Evolutionary conservation across 2,113 vertebrate species (phyloP), one percentile per base, ranked within the genome.

Genomic region (Cavia porcellus): DNA sequence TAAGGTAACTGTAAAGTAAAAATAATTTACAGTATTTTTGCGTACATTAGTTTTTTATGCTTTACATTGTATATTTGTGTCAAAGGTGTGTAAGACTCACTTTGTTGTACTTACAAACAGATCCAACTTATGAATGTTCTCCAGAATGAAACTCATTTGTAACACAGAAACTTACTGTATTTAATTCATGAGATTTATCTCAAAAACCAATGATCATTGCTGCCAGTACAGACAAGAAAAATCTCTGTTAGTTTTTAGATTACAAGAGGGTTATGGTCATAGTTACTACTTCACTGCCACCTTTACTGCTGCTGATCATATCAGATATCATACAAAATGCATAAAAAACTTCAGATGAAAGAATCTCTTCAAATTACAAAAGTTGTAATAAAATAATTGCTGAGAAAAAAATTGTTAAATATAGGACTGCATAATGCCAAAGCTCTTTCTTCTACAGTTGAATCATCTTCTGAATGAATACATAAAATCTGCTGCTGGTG

Each of bases 211-310:
- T 72, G 70, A 3, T 99, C 97, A 99, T 99, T 0, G 99, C 99
- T 47, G 99, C 99, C 96, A 99, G 99, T 97, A 99, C 99, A 0
- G 99, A 99, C 94, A 98, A 94, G 96, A 99, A 99, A 99, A 96
- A 98, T 99, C 94, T 99, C 99, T 0, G 99, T 99, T 0, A 38
- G 99, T 99, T 92, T 99, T 99, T 92, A 99, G 99, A 42, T 99
- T 99, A 97, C 99, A 99, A 98, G 99, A 99, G 99, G 99, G 99
- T 86, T 99, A 99, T 0, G 12, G 99, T 98, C 99, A 99, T 98
- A 99, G 99, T 98, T 99, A 99, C 98, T 99, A 98, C 98, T 99
- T 99, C 98, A 99, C 99, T 86, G 99, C 99, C 95, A 99, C 99
- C 0, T 99, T 99, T 98, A 99, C 99, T 92, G 97, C 99, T 92